These are phyloP conservation scores for Ceratosolen fusciceps DNA, from an alignment of 1,140 invertebrate genomes.

Conservation along the genomic window DNA sequence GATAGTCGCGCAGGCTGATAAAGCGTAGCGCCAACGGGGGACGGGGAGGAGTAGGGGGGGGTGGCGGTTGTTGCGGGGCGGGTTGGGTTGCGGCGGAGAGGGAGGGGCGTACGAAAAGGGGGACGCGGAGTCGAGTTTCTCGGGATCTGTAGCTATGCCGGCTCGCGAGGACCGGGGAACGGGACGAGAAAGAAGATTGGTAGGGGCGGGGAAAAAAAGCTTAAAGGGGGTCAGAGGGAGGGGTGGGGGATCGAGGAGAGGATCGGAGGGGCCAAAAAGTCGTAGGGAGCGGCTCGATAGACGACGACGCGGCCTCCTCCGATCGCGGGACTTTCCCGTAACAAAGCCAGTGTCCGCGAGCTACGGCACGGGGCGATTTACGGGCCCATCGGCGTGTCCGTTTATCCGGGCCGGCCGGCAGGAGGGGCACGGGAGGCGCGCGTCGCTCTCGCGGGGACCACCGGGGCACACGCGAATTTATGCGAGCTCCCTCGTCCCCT, in stretches of 20 bases:
- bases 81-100: neutral
- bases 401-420: slow-evolving; percentile 1
- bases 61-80: neutral
- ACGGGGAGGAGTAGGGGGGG: neutral
- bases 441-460: slow-evolving; percentile 16
- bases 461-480: slow-evolving; percentile 45
- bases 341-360: slow-evolving; percentile 25
- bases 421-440: neutral
- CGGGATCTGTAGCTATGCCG: neutral
- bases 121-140: neutral
- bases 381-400: slow-evolving; percentile 33
- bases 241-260: neutral
- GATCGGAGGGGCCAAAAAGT: neutral
- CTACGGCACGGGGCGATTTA: slow-evolving; percentile 35
- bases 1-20: neutral
- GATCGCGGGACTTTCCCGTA: slow-evolving; percentile 32
- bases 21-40: neutral
- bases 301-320: neutral
- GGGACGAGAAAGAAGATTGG: neutral
- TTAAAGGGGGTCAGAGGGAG: neutral
- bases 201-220: neutral
- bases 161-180: neutral
- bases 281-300: neutral
- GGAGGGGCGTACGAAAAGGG: neutral
- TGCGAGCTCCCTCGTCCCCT: neutral